Evolutionary conservation across 2,888 invertebrate species (phyloP), one percentile per base, ranked within the genome.

Genomic region (Salticus scenicus): DNA sequence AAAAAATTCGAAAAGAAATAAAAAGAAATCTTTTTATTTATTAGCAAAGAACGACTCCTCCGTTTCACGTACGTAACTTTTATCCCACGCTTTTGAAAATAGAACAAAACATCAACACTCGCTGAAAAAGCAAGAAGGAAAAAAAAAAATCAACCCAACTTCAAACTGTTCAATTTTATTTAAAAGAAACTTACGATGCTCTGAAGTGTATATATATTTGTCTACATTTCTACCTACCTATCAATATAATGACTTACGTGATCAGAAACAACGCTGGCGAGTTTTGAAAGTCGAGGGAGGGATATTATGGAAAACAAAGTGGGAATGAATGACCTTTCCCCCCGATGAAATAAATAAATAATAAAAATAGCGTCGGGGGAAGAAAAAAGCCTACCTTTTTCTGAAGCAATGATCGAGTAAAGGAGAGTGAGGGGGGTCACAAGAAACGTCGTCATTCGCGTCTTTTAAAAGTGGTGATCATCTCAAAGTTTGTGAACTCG

Each of bases 161-260:
- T 77, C 76, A 83, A 83, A 83, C 72, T 83, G 77, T 83, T 83
- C 83, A 83, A 76, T 83, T 83, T 77, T 83, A 76, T 76, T 77
- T 77, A 83, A 71, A 69, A 77, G 72, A 83, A 83, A 83, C 72
- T 77, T 67, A n/a, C 42, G 71, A 76, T 70, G 64, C 64, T 10
- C 28, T 17, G 33, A 66, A 31, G n/a, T 2, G 64, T 28, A 28
- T 17, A 1, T 12, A 14, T 17, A 14, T 47, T 14, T 47, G 17
- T 47, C 42, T 47, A 14, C 17, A 47, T 47, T 17, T 47, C 42
- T 17, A 47, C 17, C 37, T 37, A 37, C 12, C 37, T 37, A 37
- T 37, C 37, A 8, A 47, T 47, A 47, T 4, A 37, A 37, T 37
- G 37, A 37, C 7, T 51, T 77, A 83, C 83, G 83, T 83, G 83